Base-by-base conservation (phyloP, 1,140 invertebrate species). In the Helicoverpa armigera region DNA sequence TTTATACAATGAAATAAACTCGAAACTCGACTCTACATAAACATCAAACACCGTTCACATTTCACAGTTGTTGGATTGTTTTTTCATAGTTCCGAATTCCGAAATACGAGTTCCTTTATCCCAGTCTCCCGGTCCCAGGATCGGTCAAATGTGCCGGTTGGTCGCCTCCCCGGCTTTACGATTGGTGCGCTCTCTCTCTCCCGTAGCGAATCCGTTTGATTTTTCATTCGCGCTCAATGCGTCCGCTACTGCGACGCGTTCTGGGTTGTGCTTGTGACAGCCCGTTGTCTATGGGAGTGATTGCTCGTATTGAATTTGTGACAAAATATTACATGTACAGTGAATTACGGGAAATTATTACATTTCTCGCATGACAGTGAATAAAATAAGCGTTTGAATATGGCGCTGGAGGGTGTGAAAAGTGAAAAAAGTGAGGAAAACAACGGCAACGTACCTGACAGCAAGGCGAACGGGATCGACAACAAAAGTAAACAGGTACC, bases 401-500 rank as follows among this genome's bases (percentile, higher is more conserved):
- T 95, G 94, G 94, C 94, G 90, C 90, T 95, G 88, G 94, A 95
- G 91, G 94, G 92, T 91, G 94, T 94, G 79, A 95, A 95, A 94
- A 93, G 94, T 95, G 94, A 95, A 90, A 94, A 95, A 92, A 92
- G 91, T 93, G 94, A 95, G 82, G 94, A 95, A 94, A 94, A 92
- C 89, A 93, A 94, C 84, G 89, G 88, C 77, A 94, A 91, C 87
- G 86, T 92, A 78, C 89, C 88, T 82, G 92, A 95, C 86, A 88
- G 91, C 84, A 95, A 94, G 87, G 86, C 91, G 85, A 94, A 95
- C 85, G 92, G 94, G 84, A 92, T 91, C 86, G 94, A 95, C 91
- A 95, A 92, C 89, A 94, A 92, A 92, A 93, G 89, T 93, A 94
- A 94, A 94, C 93, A 94, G 93, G 93, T 94, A 93, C 80, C n/a